These are phyloP conservation scores for Hiodon alosoides DNA, from an alignment of 2,113 vertebrate genomes.

Conservation along the genomic window DNA sequence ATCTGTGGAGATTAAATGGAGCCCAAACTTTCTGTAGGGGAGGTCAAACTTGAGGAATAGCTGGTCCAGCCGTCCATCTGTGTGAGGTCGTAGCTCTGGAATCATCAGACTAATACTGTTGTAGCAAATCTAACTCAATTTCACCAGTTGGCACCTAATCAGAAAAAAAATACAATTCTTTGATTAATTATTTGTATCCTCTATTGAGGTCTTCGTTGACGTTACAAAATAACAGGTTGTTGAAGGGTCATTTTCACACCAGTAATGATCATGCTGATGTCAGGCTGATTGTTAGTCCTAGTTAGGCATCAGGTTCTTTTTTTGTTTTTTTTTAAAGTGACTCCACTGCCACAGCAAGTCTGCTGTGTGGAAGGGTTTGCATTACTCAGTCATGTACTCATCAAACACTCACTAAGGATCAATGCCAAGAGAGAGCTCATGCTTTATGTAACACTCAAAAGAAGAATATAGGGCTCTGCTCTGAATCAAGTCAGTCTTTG, in stretches of 20 bases:
- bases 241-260: no score
- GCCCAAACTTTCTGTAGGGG: slow-evolving; percentile 32
- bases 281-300: not conserved
- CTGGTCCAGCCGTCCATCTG: slow-evolving; percentile 2
- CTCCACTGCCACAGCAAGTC: not conserved
- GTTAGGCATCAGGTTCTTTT: not conserved
- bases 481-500: slow-evolving; percentile 55
- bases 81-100: not conserved
- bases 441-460: slow-evolving; percentile 48
- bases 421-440: slow-evolving; percentile 45
- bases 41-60: slow-evolving; percentile 29
- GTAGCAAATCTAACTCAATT: no score
- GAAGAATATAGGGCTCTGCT: slow-evolving; percentile 42
- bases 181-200: no score
- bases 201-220: no score
- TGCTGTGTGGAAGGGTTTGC: slow-evolving; percentile 21
- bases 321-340: not conserved
- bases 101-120: no score
- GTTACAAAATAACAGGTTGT: no score
- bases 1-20: slow-evolving; percentile 37
- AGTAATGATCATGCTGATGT: not conserved
- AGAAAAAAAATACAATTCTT: no score
- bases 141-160: no score
- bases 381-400: slow-evolving; percentile 51
- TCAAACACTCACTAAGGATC: slow-evolving; percentile 31